Evolutionary conservation across 92 coral and sea anemone genomes (phyloP).

Genomic region (Epizoanthus scotinus): DNA sequence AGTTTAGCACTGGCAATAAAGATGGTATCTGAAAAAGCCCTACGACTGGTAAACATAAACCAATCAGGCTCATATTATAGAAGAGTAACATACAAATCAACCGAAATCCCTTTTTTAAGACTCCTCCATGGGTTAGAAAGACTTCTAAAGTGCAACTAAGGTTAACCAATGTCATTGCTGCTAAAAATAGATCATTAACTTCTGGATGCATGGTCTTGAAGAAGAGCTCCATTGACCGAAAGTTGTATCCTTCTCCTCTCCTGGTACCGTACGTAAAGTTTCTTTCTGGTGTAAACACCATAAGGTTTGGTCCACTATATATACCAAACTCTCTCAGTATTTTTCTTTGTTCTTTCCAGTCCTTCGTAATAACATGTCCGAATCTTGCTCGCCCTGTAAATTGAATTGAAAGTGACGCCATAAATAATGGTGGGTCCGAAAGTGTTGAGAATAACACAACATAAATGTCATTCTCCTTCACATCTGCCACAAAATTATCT

Average conservation of each 20-base stretch:
- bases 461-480: slow-evolving; percentile 57
- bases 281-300: slow-evolving; percentile 89
- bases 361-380: slow-evolving; percentile 70
- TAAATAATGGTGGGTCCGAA: slow-evolving; percentile 79
- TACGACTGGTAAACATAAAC: slow-evolving; percentile 78
- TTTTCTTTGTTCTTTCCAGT: slow-evolving; percentile 55
- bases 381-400: slow-evolving; percentile 94
- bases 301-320: slow-evolving; percentile 67
- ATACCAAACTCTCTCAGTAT: slow-evolving; percentile 66
- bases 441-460: slow-evolving; percentile 85
- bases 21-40: slow-evolving; percentile 78
- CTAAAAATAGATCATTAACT: slow-evolving; percentile 87
- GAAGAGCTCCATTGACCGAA: slow-evolving; percentile 71
- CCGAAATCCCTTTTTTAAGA: slow-evolving; percentile 75
- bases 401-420: slow-evolving; percentile 88
- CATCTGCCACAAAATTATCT: slow-evolving; percentile 48
- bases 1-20: slow-evolving; percentile 66
- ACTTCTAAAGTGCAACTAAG: slow-evolving; percentile 77
- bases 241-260: slow-evolving; percentile 81
- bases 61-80: slow-evolving; percentile 83
- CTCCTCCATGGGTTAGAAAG: slow-evolving; percentile 85
- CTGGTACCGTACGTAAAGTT: slow-evolving; percentile 75
- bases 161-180: slow-evolving; percentile 71
- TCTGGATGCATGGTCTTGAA: slow-evolving; percentile 91
- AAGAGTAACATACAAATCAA: slow-evolving; percentile 67